Conservation (phyloP, 2,888 invertebrate species). For the Odontomyia ornata region DNA sequence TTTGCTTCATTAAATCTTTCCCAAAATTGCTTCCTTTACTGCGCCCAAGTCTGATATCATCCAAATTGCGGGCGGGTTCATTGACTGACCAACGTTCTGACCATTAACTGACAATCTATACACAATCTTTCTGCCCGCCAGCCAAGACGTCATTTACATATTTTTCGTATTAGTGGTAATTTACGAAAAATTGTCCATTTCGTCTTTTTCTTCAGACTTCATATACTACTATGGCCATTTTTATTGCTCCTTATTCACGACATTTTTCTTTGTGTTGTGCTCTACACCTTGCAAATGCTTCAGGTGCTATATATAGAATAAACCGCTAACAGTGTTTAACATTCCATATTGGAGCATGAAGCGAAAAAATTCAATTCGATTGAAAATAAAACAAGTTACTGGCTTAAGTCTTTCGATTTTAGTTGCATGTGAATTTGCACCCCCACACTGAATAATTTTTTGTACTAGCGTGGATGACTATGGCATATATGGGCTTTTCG, state of each 20-base stretch:
- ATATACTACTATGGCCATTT: constrained; percentile 16
- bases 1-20: neutral
- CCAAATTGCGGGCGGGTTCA: constrained; percentile 5
- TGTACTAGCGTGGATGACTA: neutral
- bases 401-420: constrained; percentile 43
- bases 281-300: neutral
- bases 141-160: constrained; percentile 16
- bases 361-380: neutral
- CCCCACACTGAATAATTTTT: neutral
- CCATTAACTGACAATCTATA: neutral
- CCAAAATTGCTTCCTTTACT: neutral
- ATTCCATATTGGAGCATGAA: constrained; percentile 1
- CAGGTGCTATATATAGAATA: neutral
- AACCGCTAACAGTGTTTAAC: neutral
- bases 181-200: constrained; percentile 24
- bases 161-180: constrained; percentile 29
- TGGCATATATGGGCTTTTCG: too few species aligned
- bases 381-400: constrained; percentile 34
- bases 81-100: constrained; percentile 1
- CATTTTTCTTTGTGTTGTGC: neutral
- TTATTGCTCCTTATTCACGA: constrained; percentile 16
- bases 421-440: constrained; percentile 1
- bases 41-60: constrained; percentile 3
- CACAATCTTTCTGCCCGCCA: neutral
- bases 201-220: neutral